Conservation (phyloP, 2,113 vertebrate species). For the Rhinoderma darwinii region DNA sequence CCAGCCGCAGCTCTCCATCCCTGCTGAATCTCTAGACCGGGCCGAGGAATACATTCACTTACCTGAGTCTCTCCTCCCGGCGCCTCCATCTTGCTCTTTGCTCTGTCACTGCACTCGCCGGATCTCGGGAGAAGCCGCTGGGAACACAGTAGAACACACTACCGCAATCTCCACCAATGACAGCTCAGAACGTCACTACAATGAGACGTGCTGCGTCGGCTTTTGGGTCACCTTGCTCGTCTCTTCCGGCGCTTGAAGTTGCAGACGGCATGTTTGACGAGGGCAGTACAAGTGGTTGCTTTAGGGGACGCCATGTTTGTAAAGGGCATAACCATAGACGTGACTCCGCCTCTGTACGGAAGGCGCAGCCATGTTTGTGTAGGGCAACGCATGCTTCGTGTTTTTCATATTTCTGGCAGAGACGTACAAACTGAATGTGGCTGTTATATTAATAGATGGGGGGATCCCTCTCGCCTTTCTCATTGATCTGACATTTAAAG, state of each 20-base stretch:
- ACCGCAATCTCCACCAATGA: slow-evolving; percentile 37
- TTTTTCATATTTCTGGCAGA: background rate
- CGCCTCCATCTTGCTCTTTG: slow-evolving; percentile 55
- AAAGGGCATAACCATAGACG: background rate
- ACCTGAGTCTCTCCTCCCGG: slow-evolving; percentile 53
- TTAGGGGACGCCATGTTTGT: background rate
- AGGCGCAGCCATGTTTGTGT: background rate
- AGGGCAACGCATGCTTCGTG: background rate
- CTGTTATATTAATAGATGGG: background rate
- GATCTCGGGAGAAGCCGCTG: slow-evolving; percentile 35
- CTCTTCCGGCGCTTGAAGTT: background rate
- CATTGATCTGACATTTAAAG: background rate
- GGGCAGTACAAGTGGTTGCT: background rate
- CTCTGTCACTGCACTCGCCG: slow-evolving; percentile 54
- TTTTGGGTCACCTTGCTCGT: slow-evolving; percentile 36
- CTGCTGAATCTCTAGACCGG: background rate
- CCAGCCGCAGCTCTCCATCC: background rate
- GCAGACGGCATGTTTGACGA: background rate
- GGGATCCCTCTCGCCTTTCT: no score
- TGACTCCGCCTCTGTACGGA: background rate
- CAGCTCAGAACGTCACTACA: background rate
- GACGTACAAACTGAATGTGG: background rate
- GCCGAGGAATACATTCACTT: background rate
- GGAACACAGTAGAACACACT: slow-evolving; percentile 3
- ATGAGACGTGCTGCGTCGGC: background rate